Conservation (phyloP, 1,140 invertebrate genomes). For the Elymnias hypermnestra region DNA sequence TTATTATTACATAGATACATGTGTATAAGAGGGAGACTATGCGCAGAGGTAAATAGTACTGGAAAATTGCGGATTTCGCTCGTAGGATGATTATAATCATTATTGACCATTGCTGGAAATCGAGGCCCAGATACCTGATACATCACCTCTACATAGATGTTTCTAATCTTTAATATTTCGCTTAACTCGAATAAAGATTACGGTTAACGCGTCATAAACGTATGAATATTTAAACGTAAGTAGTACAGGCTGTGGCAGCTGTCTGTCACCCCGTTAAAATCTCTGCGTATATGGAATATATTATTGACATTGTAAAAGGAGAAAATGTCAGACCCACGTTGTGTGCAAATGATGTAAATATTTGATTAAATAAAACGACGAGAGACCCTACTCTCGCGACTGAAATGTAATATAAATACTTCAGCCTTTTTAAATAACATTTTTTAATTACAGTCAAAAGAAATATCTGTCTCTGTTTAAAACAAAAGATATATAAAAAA, state of each 20-base stretch:
- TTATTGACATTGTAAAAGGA: conserved; percentile 47
- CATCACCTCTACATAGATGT: too few relatives aligned
- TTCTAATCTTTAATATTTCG: too few relatives aligned
- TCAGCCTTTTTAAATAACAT: not conserved
- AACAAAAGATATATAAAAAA: too few relatives aligned
- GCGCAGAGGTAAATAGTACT: too few relatives aligned
- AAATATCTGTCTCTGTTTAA: too few relatives aligned
- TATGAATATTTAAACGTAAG: not conserved
- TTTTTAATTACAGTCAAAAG: not conserved
- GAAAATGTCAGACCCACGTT: conserved; percentile 52
- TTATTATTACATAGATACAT: too few relatives aligned
- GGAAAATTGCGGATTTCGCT: too few relatives aligned
- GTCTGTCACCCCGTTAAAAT: not conserved
- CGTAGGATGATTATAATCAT: too few relatives aligned
- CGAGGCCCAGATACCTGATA: too few relatives aligned
- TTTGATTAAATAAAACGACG: conserved; percentile 45
- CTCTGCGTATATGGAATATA: conserved; percentile 31
- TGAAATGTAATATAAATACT: not conserved
- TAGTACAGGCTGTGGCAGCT: not conserved
- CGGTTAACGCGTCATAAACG: not conserved
- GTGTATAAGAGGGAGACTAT: too few relatives aligned
- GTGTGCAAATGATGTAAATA: conserved; percentile 41
- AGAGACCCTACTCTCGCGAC: conserved; percentile 15
- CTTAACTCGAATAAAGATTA: too few relatives aligned
- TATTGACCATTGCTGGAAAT: too few relatives aligned